Evolutionary conservation across 2,113 vertebrate genomes (phyloP).

Genomic region (Gasterosteus aculeatus): DNA sequence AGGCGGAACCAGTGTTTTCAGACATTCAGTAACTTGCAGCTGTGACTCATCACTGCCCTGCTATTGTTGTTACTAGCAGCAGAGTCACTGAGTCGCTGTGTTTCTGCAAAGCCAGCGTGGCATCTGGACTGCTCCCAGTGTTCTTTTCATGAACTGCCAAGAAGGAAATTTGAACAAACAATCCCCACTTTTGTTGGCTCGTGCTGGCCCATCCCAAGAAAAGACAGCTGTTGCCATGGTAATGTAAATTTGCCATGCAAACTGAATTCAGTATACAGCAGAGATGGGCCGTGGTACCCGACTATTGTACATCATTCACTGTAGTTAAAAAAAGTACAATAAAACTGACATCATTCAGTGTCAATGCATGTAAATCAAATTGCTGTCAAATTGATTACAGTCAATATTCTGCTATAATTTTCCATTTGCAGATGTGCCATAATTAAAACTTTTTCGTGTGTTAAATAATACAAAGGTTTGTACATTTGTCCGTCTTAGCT

Average conservation of each 20-base stretch:
- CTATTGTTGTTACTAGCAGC: slow-evolving; percentile 61
- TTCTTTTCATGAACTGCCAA: slow-evolving; percentile 76
- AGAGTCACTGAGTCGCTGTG: slow-evolving; percentile 73
- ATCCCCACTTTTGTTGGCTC: slow-evolving; percentile 74
- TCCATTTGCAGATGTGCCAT: not conserved
- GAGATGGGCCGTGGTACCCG: slow-evolving; percentile 13
- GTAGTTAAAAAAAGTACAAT: not conserved
- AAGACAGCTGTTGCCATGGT: slow-evolving; percentile 68
- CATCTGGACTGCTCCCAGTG: slow-evolving; percentile 70
- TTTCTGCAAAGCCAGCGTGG: slow-evolving; percentile 65
- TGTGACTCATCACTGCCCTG: slow-evolving; percentile 41
- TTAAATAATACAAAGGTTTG: not conserved
- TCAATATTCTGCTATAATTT: not conserved
- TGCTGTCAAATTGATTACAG: not conserved
- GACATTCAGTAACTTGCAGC: slow-evolving; percentile 30
- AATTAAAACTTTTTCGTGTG: not conserved
- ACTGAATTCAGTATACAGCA: slow-evolving; percentile 30
- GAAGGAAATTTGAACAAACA: slow-evolving; percentile 76
- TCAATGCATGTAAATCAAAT: not conserved
- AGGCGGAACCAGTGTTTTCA: slow-evolving; percentile 29
- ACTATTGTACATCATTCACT: slow-evolving; percentile 1
- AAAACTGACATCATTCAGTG: not conserved
- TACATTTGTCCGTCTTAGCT: not conserved
- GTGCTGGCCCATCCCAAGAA: slow-evolving; percentile 51
- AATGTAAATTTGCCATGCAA: slow-evolving; percentile 53